Evolutionary conservation across 2,888 invertebrate genomes (phyloP).

Genomic region (Parnassius mnemosyne): DNA sequence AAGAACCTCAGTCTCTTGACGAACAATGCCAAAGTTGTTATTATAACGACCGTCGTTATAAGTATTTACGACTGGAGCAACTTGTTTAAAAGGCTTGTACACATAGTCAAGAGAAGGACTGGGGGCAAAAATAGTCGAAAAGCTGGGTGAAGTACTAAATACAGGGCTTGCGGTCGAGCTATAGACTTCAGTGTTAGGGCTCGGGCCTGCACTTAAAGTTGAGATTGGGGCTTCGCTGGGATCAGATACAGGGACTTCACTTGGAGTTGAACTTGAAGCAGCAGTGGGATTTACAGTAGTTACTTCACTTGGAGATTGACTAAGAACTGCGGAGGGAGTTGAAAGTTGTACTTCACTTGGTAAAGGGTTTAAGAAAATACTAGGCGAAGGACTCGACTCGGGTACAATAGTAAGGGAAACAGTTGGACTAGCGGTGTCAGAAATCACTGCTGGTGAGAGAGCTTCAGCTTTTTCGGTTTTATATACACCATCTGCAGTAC

Average conservation of each 20-base stretch:
- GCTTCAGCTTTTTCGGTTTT: conserved; percentile 28
- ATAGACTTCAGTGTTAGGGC: not conserved
- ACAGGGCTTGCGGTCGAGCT: conserved; percentile 15
- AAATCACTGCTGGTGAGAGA: conserved; percentile 24
- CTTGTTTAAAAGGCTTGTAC: conserved; percentile 27
- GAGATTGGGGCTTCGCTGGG: conserved; percentile 22
- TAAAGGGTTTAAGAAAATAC: conserved; percentile 2
- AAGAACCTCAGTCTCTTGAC: conserved; percentile 56
- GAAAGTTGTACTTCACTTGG: not conserved
- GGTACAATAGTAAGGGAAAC: conserved; percentile 22
- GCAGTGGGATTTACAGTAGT: not conserved
- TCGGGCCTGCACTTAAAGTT: conserved; percentile 8
- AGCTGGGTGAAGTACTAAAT: conserved; percentile 9
- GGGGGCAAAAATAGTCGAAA: conserved; percentile 18
- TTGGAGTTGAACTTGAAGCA: not conserved
- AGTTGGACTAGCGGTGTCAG: conserved; percentile 17
- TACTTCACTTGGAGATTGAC: not conserved
- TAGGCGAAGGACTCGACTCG: conserved; percentile 15
- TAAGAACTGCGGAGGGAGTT: not conserved
- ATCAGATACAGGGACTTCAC: not conserved
- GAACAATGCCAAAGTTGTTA: conserved; percentile 68
- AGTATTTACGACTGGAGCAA: conserved; percentile 14
- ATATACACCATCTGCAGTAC: conserved; percentile 40
- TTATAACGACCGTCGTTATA: conserved; percentile 45
- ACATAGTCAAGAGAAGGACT: conserved; percentile 28